Base-by-base conservation (phyloP, 2,888 invertebrate genomes). In the Rotaria macrura region DNA sequence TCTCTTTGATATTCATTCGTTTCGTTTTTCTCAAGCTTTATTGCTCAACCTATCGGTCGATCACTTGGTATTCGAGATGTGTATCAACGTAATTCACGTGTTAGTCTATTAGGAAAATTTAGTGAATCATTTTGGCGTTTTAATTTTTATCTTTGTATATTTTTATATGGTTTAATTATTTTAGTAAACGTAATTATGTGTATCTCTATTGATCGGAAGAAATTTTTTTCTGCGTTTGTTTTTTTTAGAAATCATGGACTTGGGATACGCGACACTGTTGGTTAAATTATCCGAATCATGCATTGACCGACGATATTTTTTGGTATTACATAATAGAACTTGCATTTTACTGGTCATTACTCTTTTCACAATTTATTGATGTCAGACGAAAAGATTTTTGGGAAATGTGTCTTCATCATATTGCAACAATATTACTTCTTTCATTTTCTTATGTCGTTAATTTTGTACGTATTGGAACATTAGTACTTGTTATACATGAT, bases 351-450 rank as follows among this genome's bases (percentile, higher is more conserved):
- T 96, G 96, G 95, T 95, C 97, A 34, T 92, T 97, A 87, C 94
- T 87, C 95, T 47, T 88, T 88, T 87, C 87, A 88, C 89, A 87
- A 88, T 89, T 43, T 85, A 89, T n/a, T 88, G 97, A 98, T 91
- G 94, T 95, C 85, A 94, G 94, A 87, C 93, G 96, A 87, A 92
- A 92, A 89, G 92, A 92, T 88, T 97, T 98, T 91, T 95, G 95
- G 95, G 96, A 97, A 92, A 98, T 99, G 96, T 96, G 98, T 91
- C 92, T 96, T 85, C 98, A 99, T 92, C 98, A 99, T 91, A 93
- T 96, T 89, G 95, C 96, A 40, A 97, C 98, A 79, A 94, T 99
- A 88, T 91, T 94, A 83, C 93, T 99, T 47, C 29, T 86, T 54
- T 94, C 93, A 86, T 94, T 97, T 90, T 97, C 97, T 87, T 99